Base-by-base conservation (phyloP, 1,140 invertebrate species). In the Saccostrea glomerata region DNA sequence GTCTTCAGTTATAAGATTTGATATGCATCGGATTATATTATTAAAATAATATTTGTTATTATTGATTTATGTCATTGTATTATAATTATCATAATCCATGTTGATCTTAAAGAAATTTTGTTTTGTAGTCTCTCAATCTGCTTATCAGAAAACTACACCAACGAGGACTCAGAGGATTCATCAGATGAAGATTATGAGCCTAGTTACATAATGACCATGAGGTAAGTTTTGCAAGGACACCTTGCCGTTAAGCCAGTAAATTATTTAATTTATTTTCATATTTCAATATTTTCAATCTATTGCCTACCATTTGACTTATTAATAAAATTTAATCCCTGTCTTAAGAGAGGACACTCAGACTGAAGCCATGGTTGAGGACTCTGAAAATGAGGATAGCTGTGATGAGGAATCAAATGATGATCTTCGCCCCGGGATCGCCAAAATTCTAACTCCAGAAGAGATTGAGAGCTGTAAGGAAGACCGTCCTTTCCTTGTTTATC, bases 81-180 rank as follows among this genome's bases (percentile, higher is more conserved):
- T 70, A n/a, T 70, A 70, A n/a, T 70, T n/a, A 70, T 23, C 20
- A 23, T 7, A 70, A 70, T 70, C 30, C 2, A 36, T 36, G 30
- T 36, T 36, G 30, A 36, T 36, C 30, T 36, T n/a, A 30, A n/a
- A 30, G n/a, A 70, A 70, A 70, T n/a, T 17, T n/a, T 66, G 20
- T 70, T 70, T 70, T 70, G 17, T 70, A 30, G 66, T 70, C 66
- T 70, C 23, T 70, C 66, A 70, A 70, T 70, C 23, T 70, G 66
- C 66, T 70, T 0, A n/a, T n/a, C 66, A 70, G 66, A 70, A 70
- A 30, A 70, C 66, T 70, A n/a, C 23, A 23, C 66, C 23, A 70
- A n/a, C 7, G 23, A 70, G 23, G 66, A 70, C 23, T 70, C 66
- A n/a, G 66, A 70, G 20, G 23, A 70, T 30, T 70, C 66, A 17